phyloP scores from a whole-genome alignment of 2,888 invertebrate species.

The Brachylomia viminalis region DNA sequence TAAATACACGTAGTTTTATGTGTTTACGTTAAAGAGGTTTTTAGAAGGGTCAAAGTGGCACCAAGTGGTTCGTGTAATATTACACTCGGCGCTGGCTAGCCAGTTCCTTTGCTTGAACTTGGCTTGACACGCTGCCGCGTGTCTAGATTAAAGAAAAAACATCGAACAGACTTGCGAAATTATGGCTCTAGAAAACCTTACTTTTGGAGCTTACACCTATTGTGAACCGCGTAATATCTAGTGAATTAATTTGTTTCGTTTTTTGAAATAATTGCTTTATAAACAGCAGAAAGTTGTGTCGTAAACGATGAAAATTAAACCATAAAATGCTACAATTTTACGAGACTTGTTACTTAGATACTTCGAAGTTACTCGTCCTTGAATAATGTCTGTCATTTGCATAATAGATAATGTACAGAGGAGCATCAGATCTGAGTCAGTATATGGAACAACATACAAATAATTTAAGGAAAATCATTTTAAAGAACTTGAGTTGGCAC shows the following conservation, averaged over 20 bases:
- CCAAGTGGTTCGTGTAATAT: too few relatives aligned
- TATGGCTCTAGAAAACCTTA: background rate
- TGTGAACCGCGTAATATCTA: too few relatives aligned
- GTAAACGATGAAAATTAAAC: background rate
- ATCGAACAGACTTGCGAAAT: background rate
- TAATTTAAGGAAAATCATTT: too few relatives aligned
- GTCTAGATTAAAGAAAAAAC: too few relatives aligned
- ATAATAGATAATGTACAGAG: slow-evolving; percentile 2
- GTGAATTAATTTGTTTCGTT: background rate
- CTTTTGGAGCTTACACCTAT: background rate
- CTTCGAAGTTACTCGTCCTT: slow-evolving; percentile 7
- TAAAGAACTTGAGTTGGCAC: background rate
- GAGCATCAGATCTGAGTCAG: background rate
- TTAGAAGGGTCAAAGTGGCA: too few relatives aligned
- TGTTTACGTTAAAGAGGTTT: too few relatives aligned
- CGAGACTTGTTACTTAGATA: background rate
- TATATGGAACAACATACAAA: background rate
- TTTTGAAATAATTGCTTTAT: background rate
- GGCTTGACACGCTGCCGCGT: too few relatives aligned
- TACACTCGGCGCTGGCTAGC: too few relatives aligned
- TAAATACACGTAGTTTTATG: too few relatives aligned
- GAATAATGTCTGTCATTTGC: slow-evolving; percentile 10
- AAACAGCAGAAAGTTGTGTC: background rate
- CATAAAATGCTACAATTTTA: slow-evolving; percentile 20
- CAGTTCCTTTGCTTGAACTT: too few relatives aligned